Conservation (phyloP, 2,797 vertebrate species). For the Danio tinwini region DNA sequence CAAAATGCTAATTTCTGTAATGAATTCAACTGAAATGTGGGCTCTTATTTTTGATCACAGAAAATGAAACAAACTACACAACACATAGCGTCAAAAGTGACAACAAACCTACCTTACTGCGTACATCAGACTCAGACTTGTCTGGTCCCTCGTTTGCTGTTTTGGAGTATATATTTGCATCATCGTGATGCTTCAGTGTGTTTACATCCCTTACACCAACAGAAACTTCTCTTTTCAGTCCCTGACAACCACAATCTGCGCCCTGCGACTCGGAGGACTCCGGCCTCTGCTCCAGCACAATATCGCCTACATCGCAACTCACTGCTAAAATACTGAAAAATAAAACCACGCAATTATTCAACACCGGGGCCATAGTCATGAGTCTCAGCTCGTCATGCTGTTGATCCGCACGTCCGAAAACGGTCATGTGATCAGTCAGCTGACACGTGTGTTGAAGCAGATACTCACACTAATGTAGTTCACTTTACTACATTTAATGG, state of each 20-base stretch:
- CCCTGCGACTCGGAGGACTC: constrained; percentile 44
- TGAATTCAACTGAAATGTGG: too few species aligned
- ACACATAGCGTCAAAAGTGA: background rate
- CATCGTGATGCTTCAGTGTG: background rate
- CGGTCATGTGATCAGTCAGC: constrained; percentile 77
- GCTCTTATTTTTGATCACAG: too few species aligned
- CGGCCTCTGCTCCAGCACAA: background rate
- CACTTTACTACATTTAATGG: constrained; percentile 38
- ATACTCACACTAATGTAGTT: too few species aligned
- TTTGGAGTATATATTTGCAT: constrained; percentile 71
- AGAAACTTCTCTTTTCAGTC: constrained; percentile 65
- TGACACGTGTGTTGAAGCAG: constrained; percentile 54
- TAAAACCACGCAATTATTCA: constrained; percentile 39
- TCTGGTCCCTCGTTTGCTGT: constrained; percentile 52
- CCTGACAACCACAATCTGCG: constrained; percentile 74
- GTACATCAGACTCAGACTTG: constrained; percentile 1
- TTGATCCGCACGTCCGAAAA: constrained; percentile 63
- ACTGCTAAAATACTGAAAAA: constrained; percentile 9
- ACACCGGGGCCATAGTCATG: constrained; percentile 33
- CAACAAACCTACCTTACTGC: constrained; percentile 62
- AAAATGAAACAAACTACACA: background rate
- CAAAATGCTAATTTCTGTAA: too few species aligned
- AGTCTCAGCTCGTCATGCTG: background rate
- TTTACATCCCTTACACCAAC: constrained; percentile 20
- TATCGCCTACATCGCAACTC: constrained; percentile 22